These are phyloP conservation scores for Ageneiosus marmoratus DNA, from an alignment of 2,113 vertebrate genomes.

Conservation along the genomic window DNA sequence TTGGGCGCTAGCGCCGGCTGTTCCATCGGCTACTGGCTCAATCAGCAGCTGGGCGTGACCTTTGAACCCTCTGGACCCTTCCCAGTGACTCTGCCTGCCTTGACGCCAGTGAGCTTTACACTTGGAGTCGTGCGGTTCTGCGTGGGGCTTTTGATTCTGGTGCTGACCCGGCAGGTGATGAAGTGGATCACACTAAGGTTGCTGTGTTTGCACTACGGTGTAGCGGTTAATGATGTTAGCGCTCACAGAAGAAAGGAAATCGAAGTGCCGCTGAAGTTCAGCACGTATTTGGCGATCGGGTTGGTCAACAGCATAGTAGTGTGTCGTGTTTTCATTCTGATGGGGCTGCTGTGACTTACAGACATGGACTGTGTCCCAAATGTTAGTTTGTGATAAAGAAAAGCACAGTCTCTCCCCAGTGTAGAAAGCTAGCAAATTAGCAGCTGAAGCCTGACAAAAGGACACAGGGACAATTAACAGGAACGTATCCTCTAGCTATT, in stretches of 20 bases:
- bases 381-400: not conserved
- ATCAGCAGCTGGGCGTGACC: constrained; percentile 66
- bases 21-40: constrained; percentile 86
- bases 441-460: not conserved
- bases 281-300: constrained; percentile 83
- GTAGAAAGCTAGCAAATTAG: not conserved
- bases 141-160: constrained; percentile 71
- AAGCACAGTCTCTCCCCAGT: not conserved
- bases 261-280: constrained; percentile 90
- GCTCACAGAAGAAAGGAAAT: constrained; percentile 83
- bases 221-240: constrained; percentile 63
- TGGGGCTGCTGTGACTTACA: constrained; percentile 83
- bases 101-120: constrained; percentile 42
- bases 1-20: constrained; percentile 79
- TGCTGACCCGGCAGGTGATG: constrained; percentile 74
- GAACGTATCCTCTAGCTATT: not conserved
- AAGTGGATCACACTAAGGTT: constrained; percentile 72
- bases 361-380: not conserved
- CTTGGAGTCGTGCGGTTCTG: constrained; percentile 65
- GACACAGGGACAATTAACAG: not conserved
- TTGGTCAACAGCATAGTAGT: constrained; percentile 80
- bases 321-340: constrained; percentile 74
- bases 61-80: constrained; percentile 65
- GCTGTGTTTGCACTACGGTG: constrained; percentile 75
- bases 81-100: constrained; percentile 67